Conservation (phyloP, 2,113 vertebrate genomes). For the Sinocyclocheilus anshuiensis region DNA sequence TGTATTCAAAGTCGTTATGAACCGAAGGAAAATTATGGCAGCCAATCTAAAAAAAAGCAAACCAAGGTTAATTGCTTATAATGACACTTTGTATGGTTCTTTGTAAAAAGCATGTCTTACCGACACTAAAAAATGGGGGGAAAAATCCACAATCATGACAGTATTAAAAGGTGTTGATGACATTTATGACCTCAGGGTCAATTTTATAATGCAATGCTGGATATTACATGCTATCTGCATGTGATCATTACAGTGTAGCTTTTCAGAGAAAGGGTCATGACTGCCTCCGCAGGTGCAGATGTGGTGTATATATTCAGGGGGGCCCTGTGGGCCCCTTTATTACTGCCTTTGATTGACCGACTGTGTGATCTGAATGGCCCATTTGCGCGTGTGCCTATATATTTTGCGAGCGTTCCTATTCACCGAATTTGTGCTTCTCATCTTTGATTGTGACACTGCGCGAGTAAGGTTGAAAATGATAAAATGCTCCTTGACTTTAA, state of each 20-base stretch:
- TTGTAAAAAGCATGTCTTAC: not conserved
- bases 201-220: not conserved
- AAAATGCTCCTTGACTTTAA: constrained; percentile 50
- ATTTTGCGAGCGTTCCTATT: constrained; percentile 23
- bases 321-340: constrained; percentile 3
- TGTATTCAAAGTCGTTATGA: not conserved
- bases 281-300: constrained; percentile 24
- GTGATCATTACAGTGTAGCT: constrained; percentile 13
- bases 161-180: constrained; percentile 10
- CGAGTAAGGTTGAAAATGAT: constrained; percentile 4
- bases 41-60: not conserved
- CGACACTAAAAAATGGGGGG: not conserved
- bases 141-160: not conserved
- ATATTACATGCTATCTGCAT: not conserved
- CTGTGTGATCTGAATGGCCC: constrained; percentile 25
- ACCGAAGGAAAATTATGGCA: not conserved
- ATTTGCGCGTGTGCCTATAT: constrained; percentile 31
- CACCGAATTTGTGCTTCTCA: constrained; percentile 4
- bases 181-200: constrained; percentile 5
- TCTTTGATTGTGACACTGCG: not conserved
- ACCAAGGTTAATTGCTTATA: not conserved
- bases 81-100: not conserved
- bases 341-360: constrained; percentile 32
- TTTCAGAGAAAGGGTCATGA: constrained; percentile 23
- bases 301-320: not conserved